Percentiles rank a stretch among this genome's conserved stretches.
Evolutionary conservation across 2,888 invertebrate species (phyloP).

Genomic region (Nephrotoma appendiculata): DNA sequence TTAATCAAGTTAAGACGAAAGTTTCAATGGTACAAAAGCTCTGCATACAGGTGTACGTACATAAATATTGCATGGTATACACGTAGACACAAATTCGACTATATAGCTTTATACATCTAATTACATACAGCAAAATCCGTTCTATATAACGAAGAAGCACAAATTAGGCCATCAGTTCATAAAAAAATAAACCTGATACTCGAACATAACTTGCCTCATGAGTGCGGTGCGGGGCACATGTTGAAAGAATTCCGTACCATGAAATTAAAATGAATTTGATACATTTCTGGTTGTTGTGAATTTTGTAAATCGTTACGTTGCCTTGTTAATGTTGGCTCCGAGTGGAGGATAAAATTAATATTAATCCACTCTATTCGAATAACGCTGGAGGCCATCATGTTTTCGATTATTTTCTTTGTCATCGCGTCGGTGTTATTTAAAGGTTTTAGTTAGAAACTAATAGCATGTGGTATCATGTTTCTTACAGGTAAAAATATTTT

Average conservation of each 20-base stretch:
- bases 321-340: neutral
- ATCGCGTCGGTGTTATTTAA: neutral
- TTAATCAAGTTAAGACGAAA: neutral
- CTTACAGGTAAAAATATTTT: neutral
- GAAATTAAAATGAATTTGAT: neutral
- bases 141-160: neutral
- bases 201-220: too few relatives aligned
- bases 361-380: neutral
- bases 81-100: too few relatives aligned
- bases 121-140: neutral
- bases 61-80: too few relatives aligned
- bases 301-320: neutral
- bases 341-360: neutral
- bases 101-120: neutral
- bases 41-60: neutral
- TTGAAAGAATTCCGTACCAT: neutral
- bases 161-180: too few relatives aligned
- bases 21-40: neutral
- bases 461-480: neutral
- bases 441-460: neutral
- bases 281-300: neutral
- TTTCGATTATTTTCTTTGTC: neutral
- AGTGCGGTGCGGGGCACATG: neutral
- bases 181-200: too few relatives aligned
- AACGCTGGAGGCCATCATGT: neutral